phyloP scores from a whole-genome alignment of 2,797 vertebrate genomes.

The Platalea minor region DNA sequence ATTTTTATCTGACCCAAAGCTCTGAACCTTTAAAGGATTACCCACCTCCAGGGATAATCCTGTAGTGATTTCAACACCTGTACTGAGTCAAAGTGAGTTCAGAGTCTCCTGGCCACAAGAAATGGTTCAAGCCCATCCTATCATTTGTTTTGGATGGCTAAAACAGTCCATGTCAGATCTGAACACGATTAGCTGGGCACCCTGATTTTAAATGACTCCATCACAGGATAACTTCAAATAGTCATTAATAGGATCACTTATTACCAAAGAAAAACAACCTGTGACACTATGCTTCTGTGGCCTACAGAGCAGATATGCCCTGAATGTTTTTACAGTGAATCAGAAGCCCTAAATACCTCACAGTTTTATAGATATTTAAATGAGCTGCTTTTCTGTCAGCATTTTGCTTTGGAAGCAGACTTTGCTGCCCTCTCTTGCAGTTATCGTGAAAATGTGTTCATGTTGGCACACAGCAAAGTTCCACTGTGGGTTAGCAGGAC shows the following conservation, averaged over 20 bases:
- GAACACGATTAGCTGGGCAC: not conserved
- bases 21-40: slow-evolving; percentile 68
- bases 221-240: not conserved
- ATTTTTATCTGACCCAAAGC: slow-evolving; percentile 59
- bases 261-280: not conserved
- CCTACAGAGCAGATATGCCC: not conserved
- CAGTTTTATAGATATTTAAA: not conserved
- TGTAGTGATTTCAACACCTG: slow-evolving; percentile 65
- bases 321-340: not conserved
- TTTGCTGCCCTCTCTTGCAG: slow-evolving; percentile 46
- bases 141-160: slow-evolving; percentile 34
- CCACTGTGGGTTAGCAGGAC: no score
- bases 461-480: not conserved
- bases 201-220: not conserved
- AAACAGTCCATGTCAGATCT: not conserved
- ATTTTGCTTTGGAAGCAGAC: not conserved
- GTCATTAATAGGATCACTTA: not conserved
- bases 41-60: slow-evolving; percentile 62
- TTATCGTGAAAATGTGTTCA: not conserved
- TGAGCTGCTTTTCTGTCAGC: not conserved
- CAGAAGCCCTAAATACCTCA: not conserved
- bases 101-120: slow-evolving; percentile 11
- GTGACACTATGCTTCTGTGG: not conserved
- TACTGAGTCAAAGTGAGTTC: slow-evolving; percentile 29
- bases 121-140: not conserved